Evolutionary conservation across 2,113 vertebrate species (phyloP), one percentile per base, ranked within the genome.

Genomic region (Erythrolamprus reginae): DNA sequence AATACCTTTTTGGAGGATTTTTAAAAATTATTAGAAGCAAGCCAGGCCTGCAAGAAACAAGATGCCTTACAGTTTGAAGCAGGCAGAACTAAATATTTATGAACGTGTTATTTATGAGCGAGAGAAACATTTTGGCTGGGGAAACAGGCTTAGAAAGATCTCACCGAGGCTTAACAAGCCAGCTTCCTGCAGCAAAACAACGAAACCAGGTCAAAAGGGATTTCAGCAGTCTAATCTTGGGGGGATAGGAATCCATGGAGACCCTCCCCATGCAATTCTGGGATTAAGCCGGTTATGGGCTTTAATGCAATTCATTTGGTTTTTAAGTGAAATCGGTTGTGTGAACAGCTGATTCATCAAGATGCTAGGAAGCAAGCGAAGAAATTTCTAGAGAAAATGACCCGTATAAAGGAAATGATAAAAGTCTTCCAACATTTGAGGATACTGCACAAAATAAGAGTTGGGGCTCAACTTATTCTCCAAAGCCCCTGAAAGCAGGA

Each of bases 401-500:
- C 26, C 10, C 28, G 4, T 1, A 13, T 7, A 5, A 5, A 6
- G 4, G 12, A 61, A 26, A 61, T 13, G 26, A 61, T n/a, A n/a
- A 26, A 12, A 15, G 12, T 6, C 4, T 1, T 65, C 61, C 28
- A 33, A 3, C 6, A 17, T 17, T 2, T 33, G 4, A 65, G 61
- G 61, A 28, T n/a, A 12, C 61, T 65, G 61, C 28, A 0, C 28
- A 33, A 65, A 65, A 65, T 4, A 65, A n/a, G 58, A 61, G 28
- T n/a, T n/a, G 58, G 0, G 1, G 5, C 4, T 33, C 28, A 33
- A 15, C 0, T 2, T n/a, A 15, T 65, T n/a, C 12, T 2, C 61
- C 61, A 33, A 65, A n/a, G 10, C 58, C 0, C 58, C 28, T 0
- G 28, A 65, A n/a, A 12, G 58, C 4, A n/a, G 28, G 12, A 65